These are phyloP conservation scores for Melanotaenia trifasciata DNA, from an alignment of 2,797 vertebrate genomes.

Conservation along the genomic window DNA sequence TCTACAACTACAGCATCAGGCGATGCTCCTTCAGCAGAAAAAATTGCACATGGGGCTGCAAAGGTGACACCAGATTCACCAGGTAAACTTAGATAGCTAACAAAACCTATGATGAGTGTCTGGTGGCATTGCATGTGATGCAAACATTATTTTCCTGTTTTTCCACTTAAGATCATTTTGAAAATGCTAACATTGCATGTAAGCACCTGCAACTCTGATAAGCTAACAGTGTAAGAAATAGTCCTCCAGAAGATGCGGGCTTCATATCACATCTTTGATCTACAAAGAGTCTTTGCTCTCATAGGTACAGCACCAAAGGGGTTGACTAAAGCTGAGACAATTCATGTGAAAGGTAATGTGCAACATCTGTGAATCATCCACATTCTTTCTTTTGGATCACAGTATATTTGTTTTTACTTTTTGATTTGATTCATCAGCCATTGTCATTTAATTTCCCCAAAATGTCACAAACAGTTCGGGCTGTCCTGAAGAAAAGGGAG, in stretches of 20 bases:
- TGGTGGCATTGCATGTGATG: background rate
- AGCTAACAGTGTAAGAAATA: background rate
- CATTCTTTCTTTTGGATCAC: background rate
- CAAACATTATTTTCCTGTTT: background rate
- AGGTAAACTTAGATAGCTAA: slow-evolving; percentile 49
- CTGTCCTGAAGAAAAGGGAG: slow-evolving; percentile 97
- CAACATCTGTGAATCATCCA: background rate
- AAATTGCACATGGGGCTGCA: slow-evolving; percentile 40
- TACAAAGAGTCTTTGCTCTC: background rate
- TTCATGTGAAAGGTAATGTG: slow-evolving; percentile 95
- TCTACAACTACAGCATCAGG: slow-evolving; percentile 59
- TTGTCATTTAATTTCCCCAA: background rate
- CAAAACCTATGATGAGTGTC: background rate
- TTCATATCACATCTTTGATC: background rate
- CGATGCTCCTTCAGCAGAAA: slow-evolving; percentile 55
- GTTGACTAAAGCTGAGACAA: slow-evolving; percentile 83
- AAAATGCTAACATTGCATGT: background rate
- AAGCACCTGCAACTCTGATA: background rate
- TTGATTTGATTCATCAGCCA: background rate
- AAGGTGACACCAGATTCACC: slow-evolving; percentile 39
- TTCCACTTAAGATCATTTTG: background rate
- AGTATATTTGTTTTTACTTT: background rate
- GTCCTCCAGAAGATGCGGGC: background rate
- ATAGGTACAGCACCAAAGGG: slow-evolving; percentile 65
- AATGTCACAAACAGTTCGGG: slow-evolving; percentile 86